phyloP scores from a whole-genome alignment of 2,888 invertebrate species.

The Nasonovia ribisnigri region DNA sequence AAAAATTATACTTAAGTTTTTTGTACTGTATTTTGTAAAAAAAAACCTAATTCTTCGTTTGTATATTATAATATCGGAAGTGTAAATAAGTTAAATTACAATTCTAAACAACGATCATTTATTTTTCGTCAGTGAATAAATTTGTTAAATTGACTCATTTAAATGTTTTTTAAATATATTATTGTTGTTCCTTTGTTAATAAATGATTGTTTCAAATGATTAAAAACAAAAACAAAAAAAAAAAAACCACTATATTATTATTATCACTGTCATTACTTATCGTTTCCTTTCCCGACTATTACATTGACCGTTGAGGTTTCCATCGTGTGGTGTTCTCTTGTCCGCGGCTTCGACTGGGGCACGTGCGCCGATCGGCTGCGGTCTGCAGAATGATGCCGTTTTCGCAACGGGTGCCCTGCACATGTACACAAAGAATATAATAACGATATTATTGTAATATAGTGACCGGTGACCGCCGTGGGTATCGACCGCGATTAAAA shows the following conservation, averaged over 20 bases:
- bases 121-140: constrained; percentile 62
- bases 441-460: background rate
- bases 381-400: background rate
- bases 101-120: constrained; percentile 64
- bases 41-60: constrained; percentile 47
- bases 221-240: constrained; percentile 47
- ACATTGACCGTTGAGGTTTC: background rate
- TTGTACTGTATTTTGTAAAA: constrained; percentile 65
- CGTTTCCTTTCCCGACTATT: background rate
- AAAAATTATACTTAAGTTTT: constrained; percentile 64
- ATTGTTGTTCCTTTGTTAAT: constrained; percentile 65
- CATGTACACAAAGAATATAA: background rate
- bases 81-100: constrained; percentile 61
- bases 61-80: constrained; percentile 43
- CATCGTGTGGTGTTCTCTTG: background rate
- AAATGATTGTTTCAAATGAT: constrained; percentile 64
- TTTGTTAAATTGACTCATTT: constrained; percentile 64
- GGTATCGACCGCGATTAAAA: background rate
- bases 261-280: background rate
- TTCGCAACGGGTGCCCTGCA: background rate
- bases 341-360: background rate
- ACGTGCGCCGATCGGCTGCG: background rate
- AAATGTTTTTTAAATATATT: constrained; percentile 63
- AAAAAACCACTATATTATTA: constrained; percentile 11
- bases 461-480: background rate